Percentiles rank a stretch among this genome's conserved stretches.
phyloP scores from a whole-genome alignment of 1,140 invertebrate species.

The Drosophila ananassae region DNA sequence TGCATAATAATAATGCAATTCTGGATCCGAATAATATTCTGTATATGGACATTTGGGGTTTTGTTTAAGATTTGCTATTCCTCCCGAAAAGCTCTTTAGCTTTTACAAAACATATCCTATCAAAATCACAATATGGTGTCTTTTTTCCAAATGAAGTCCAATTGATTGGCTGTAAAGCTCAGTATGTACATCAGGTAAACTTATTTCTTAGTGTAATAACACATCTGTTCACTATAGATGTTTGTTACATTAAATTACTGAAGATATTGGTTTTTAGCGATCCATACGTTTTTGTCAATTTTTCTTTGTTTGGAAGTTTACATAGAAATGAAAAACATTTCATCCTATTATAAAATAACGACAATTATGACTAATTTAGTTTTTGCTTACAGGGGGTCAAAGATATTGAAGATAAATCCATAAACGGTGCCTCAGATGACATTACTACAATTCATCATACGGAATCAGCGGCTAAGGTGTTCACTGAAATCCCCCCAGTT shows the following conservation, averaged over 20 bases:
- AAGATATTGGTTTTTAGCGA: constrained; percentile 39
- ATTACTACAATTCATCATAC: background rate
- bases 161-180: constrained; percentile 12
- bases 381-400: constrained; percentile 42
- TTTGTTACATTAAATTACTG: constrained; percentile 27
- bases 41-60: constrained; percentile 9
- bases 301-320: constrained; percentile 27
- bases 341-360: background rate
- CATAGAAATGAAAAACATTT: constrained; percentile 18
- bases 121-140: constrained; percentile 10
- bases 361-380: constrained; percentile 23
- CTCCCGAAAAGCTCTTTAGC: constrained; percentile 1
- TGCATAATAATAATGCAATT: no score
- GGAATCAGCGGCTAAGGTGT: constrained; percentile 9
- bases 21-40: constrained; percentile 17
- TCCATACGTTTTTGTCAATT: constrained; percentile 18
- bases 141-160: constrained; percentile 22
- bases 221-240: constrained; percentile 21
- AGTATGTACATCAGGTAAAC: constrained; percentile 37
- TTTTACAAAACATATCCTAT: constrained; percentile 10
- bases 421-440: background rate
- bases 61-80: constrained; percentile 4
- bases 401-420: constrained; percentile 12
- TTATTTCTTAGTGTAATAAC: constrained; percentile 18
- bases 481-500: background rate